These are phyloP conservation scores for Acholoe squamosa DNA, from an alignment of 2,888 invertebrate species.

Conservation along the genomic window DNA sequence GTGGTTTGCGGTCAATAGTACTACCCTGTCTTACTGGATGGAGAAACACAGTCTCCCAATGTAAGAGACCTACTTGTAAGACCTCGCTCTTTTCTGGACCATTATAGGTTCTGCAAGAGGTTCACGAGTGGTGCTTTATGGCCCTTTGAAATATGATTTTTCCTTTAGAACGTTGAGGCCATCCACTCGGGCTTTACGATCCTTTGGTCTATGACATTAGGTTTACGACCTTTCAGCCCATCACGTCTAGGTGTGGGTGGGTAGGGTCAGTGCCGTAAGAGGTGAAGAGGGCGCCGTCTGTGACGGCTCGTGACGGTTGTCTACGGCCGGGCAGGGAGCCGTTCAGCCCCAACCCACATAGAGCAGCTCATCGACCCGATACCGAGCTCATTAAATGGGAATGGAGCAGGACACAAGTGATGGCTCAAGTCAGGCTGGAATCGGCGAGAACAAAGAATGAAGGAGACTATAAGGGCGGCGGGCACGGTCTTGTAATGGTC, in stretches of 20 bases:
- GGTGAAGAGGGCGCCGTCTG: not conserved
- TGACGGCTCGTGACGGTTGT: constrained; percentile 20
- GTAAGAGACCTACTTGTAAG: too few species aligned
- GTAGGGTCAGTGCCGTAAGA: not conserved
- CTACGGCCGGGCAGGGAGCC: not conserved
- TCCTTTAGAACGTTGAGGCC: not conserved
- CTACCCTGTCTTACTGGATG: too few species aligned
- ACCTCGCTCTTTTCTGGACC: too few species aligned
- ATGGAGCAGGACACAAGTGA: constrained; percentile 23
- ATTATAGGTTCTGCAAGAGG: too few species aligned
- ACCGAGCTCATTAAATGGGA: constrained; percentile 21
- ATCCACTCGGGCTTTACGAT: not conserved
- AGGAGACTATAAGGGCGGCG: not conserved
- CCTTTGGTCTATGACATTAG: not conserved
- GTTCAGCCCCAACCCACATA: not conserved
- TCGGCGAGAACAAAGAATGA: constrained; percentile 36
- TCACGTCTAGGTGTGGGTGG: not conserved
- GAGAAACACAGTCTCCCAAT: too few species aligned
- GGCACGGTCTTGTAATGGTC: not conserved
- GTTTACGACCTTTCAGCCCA: not conserved
- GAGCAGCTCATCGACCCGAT: not conserved
- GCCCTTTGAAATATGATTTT: constrained; percentile 11
- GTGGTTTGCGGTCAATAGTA: too few species aligned
- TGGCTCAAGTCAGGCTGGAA: not conserved
- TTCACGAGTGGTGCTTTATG: not conserved